Evolutionary conservation across 2,888 invertebrate genomes (phyloP), one percentile per base, ranked within the genome.

Genomic region (Papilio elwesi): DNA sequence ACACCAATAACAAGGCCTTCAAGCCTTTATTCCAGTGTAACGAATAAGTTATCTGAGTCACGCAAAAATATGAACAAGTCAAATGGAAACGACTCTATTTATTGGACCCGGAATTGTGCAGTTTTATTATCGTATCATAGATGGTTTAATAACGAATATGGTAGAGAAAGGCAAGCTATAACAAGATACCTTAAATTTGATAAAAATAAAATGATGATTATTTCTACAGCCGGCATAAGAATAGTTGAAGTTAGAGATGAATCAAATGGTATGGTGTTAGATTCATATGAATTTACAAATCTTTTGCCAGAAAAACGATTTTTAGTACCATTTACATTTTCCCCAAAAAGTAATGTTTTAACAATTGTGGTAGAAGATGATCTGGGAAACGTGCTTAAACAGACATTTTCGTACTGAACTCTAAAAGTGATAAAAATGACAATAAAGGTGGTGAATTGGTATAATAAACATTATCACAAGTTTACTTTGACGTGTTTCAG

Each of bases 321-420:
- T 83, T 88, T 94, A 80, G 86, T 95, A 74, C 95, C 95, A 10
- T 93, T 94, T 83, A 94, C 94, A 51, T 91, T 92, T 82, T 90
- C 93, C 67, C 90, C 89, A 68, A 91, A 90, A 85, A 90, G 88
- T 72, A 92, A 89, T 87, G 91, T 91, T 74, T 85, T 95, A 70
- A 94, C 94, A 63, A 94, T 96, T 80, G 94, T 96, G 70, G 95
- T 95, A 57, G 96, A 96, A 87, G 96, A 96, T 80, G 95, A 96
- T 76, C 86, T 94, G 77, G 96, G 96, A 78, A 95, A 95, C 83
- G 94, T 96, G 77, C 88, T 96, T 74, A 96, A 96, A 87, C 94
- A 95, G 83, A 94, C 94, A 78, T 93, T 95, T 87, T 94, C 95
- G 9, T 94, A 94, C 84, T 94, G 85, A 85, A 78, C 73, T 70